A percentile compares a stretch with the other conserved stretches of the same genome.
phyloP scores from a whole-genome alignment of 37 sponge, comb jelly and placozoan species.

The Aphrocallistes beatrix region DNA sequence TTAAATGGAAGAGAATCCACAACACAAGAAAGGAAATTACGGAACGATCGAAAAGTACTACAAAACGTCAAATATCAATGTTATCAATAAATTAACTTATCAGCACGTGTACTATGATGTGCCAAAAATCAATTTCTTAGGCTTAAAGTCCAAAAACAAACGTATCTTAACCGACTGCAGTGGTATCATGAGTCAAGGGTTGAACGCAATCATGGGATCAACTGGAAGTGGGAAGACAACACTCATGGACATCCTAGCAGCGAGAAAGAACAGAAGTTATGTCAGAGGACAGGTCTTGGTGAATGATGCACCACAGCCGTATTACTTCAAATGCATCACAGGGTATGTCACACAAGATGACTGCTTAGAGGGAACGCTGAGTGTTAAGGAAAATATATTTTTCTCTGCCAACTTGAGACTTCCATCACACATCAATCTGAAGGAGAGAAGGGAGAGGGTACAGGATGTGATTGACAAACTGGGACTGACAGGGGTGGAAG shows the following conservation, averaged over 20 bases:
- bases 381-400: constrained; percentile 51
- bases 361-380: constrained; percentile 41
- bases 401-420: constrained; percentile 58
- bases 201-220: neutral
- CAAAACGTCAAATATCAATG: no score
- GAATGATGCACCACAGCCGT: constrained; percentile 32
- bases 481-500: constrained; percentile 39
- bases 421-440: neutral
- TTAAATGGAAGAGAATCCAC: no score
- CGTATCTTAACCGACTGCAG: no score
- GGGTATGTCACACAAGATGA: constrained; percentile 77
- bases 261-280: constrained; percentile 28
- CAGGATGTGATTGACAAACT: constrained; percentile 49
- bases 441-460: constrained; percentile 30
- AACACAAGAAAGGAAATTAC: no score
- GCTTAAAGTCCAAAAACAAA: neutral
- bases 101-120: neutral
- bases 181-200: neutral
- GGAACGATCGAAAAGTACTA: no score
- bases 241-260: constrained; percentile 57
- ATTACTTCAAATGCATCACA: constrained; percentile 40
- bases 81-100: neutral
- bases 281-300: constrained; percentile 34
- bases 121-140: neutral
- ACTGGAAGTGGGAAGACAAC: neutral